Conservation (phyloP, 2,113 vertebrate genomes). For the Lepidothrix coronata region DNA sequence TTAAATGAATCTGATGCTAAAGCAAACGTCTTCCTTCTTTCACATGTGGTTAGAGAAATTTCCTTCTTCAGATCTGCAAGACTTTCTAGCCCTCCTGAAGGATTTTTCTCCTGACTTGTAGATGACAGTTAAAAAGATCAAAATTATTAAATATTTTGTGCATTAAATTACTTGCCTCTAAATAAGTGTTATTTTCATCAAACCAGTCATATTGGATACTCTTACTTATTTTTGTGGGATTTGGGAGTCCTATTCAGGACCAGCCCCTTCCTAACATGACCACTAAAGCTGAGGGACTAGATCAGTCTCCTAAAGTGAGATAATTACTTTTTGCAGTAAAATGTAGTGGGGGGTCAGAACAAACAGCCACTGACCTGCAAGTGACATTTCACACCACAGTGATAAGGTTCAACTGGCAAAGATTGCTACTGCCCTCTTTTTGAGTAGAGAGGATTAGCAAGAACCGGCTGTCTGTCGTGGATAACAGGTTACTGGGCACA, state of each 20-base stretch:
- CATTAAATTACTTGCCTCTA: not conserved
- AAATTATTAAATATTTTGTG: not conserved
- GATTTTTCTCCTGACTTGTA: not conserved
- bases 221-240: not conserved
- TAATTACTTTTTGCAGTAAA: not conserved
- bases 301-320: not conserved
- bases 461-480: not conserved
- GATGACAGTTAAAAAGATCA: not conserved
- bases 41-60: not conserved
- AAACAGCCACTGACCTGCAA: not conserved
- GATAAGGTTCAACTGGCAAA: not conserved
- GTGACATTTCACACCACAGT: not conserved
- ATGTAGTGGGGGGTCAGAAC: not conserved
- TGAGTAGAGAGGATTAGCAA: not conserved
- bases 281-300: not conserved
- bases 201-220: not conserved
- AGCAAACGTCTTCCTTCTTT: not conserved
- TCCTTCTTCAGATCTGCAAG: not conserved
- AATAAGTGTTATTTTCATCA: not conserved
- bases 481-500: not conserved
- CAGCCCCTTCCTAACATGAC: not conserved
- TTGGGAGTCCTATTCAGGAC: no score
- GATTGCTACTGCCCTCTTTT: conserved; percentile 50
- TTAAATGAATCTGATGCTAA: not conserved
- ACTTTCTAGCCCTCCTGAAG: not conserved